Evolutionary conservation across 2,113 vertebrate genomes (phyloP).

Genomic region (Furnarius figulus): DNA sequence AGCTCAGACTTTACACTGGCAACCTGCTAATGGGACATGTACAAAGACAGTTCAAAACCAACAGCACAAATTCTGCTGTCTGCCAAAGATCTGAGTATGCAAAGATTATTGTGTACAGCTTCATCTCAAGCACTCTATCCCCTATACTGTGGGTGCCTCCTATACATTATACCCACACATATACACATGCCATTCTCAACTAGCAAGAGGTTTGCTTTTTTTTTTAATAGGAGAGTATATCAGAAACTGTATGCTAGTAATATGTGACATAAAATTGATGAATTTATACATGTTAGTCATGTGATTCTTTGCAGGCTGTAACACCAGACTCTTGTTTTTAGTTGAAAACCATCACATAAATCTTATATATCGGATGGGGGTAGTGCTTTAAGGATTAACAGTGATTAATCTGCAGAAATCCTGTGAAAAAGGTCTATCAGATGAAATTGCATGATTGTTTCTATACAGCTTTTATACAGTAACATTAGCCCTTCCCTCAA

Average conservation of each 20-base stretch:
- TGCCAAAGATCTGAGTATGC: constrained; percentile 54
- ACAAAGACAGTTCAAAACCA: constrained; percentile 53
- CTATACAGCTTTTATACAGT: not conserved
- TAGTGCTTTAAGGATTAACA: constrained; percentile 8
- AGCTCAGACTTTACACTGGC: constrained; percentile 48
- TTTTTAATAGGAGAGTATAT: constrained; percentile 15
- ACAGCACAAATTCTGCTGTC: constrained; percentile 26
- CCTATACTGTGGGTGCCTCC: not conserved
- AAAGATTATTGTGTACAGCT: constrained; percentile 9
- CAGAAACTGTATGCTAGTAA: constrained; percentile 39
- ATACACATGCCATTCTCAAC: not conserved
- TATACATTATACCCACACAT: not conserved
- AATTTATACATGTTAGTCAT: constrained; percentile 39
- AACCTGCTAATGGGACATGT: constrained; percentile 45
- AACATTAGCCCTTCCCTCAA: not conserved
- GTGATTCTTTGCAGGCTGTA: not conserved
- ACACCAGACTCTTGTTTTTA: not conserved
- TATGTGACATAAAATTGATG: constrained; percentile 42
- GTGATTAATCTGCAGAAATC: not conserved
- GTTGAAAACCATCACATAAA: not conserved
- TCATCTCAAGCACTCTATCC: not conserved
- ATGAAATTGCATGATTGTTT: not conserved
- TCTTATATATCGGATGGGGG: not conserved
- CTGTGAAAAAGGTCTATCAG: not conserved
- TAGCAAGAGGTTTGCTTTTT: not conserved